Evolutionary conservation across 2,113 vertebrate species (phyloP).

Genomic region (Malurus alboscapulatus): DNA sequence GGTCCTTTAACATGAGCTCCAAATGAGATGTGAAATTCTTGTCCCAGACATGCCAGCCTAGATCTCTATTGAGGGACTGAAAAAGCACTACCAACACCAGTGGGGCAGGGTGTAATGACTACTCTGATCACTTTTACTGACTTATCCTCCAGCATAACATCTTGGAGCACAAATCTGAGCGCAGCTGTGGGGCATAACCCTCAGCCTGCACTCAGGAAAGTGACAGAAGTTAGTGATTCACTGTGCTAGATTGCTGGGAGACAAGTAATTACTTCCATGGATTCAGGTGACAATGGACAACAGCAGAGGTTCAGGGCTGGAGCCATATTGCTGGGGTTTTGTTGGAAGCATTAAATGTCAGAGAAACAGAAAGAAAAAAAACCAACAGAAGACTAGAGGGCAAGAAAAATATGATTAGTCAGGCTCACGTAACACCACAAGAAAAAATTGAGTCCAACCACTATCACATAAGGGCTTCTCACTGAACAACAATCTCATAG

Average conservation of each 20-base stretch:
- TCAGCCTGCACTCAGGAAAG: neutral
- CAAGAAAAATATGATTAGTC: neutral
- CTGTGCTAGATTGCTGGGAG: neutral
- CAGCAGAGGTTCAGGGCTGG: neutral
- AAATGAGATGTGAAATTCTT: neutral
- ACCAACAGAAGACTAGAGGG: neutral
- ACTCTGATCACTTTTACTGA: neutral
- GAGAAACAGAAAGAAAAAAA: neutral
- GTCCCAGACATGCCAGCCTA: neutral
- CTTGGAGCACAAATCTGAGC: neutral
- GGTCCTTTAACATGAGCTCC: neutral
- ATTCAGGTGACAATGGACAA: neutral
- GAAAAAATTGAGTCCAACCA: neutral
- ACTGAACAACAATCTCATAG: neutral
- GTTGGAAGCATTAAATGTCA: neutral
- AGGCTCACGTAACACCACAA: neutral
- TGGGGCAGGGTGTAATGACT: rapidly evolving
- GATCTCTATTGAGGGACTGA: neutral
- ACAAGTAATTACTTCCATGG: neutral
- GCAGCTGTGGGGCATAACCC: neutral
- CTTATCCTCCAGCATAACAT: neutral
- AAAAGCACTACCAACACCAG: neutral
- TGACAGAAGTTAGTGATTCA: neutral
- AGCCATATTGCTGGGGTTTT: neutral
- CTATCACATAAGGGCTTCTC: neutral